Percentiles rank a stretch among this genome's conserved stretches.
Conservation (phyloP, 2,797 vertebrate species). For the Meda fulgida region DNA sequence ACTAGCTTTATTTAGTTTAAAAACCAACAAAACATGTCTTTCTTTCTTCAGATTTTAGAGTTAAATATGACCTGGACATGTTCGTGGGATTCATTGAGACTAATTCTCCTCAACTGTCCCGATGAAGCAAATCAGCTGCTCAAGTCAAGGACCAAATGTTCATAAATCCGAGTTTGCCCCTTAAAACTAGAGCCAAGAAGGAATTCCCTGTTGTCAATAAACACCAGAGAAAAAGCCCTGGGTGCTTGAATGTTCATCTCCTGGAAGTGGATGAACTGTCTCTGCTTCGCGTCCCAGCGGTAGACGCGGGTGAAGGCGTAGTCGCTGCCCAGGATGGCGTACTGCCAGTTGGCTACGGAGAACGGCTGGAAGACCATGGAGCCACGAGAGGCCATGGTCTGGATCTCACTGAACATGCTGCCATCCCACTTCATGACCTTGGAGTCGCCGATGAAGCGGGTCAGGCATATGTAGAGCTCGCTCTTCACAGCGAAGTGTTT, state of each 20-base stretch:
- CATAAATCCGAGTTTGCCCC: conserved; percentile 96
- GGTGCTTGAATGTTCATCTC: conserved; percentile 97
- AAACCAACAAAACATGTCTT: not conserved
- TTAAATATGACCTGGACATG: not conserved
- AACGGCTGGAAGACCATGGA: conserved; percentile 98
- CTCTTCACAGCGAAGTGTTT: conserved; percentile 93
- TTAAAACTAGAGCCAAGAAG: conserved; percentile 98
- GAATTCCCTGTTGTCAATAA: conserved; percentile 94
- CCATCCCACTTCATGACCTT: conserved; percentile 98
- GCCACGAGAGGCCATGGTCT: conserved; percentile 95
- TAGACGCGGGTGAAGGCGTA: conserved; percentile 98
- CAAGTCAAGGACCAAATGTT: conserved; percentile 96
- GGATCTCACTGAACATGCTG: conserved; percentile 89
- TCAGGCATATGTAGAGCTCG: conserved; percentile 93
- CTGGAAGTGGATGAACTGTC: conserved; percentile 93
- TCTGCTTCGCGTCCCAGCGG: conserved; percentile 93
- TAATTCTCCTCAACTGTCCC: conserved; percentile 32
- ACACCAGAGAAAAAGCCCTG: conserved; percentile 92
- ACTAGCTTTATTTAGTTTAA: not conserved
- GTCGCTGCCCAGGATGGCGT: conserved; percentile 96
- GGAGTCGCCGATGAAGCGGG: conserved; percentile 97
- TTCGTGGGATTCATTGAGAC: not conserved
- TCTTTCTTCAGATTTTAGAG: not conserved
- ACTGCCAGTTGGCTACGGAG: conserved; percentile 90
- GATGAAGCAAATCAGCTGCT: conserved; percentile 74